Conservation (phyloP, 2,888 invertebrate genomes). For the Cephus runcator region DNA sequence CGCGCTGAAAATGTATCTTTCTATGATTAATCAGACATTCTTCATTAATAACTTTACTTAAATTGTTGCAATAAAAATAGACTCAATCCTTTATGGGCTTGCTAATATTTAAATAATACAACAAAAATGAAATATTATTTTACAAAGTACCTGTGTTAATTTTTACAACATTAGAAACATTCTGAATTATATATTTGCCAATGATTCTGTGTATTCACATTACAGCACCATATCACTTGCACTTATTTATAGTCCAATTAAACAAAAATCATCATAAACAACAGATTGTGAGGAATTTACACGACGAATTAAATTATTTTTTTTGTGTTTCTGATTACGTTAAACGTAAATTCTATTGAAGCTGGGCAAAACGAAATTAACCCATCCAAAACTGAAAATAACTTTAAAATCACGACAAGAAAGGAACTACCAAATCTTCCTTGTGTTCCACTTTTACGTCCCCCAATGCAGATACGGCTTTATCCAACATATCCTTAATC, state of each 20-base stretch:
- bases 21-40: not conserved
- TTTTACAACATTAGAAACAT: not conserved
- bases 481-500: conserved; percentile 78
- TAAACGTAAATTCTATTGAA: conserved; percentile 22
- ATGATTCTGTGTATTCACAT: too few species aligned
- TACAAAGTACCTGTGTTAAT: not conserved
- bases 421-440: conserved; percentile 90
- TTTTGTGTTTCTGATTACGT: not conserved
- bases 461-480: conserved; percentile 77
- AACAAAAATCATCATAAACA: not conserved
- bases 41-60: not conserved
- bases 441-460: conserved; percentile 89
- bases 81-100: not conserved
- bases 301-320: not conserved
- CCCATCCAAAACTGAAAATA: conserved; percentile 3
- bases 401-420: conserved; percentile 66
- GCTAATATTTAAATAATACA: not conserved
- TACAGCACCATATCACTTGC: not conserved
- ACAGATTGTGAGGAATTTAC: not conserved
- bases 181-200: too few species aligned
- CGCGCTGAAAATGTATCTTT: not conserved
- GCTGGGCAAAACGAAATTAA: conserved; percentile 21
- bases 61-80: not conserved
- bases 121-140: not conserved
- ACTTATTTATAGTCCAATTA: not conserved